phyloP scores from a whole-genome alignment of 2,113 vertebrate species.

The Ranitomeya imitator region DNA sequence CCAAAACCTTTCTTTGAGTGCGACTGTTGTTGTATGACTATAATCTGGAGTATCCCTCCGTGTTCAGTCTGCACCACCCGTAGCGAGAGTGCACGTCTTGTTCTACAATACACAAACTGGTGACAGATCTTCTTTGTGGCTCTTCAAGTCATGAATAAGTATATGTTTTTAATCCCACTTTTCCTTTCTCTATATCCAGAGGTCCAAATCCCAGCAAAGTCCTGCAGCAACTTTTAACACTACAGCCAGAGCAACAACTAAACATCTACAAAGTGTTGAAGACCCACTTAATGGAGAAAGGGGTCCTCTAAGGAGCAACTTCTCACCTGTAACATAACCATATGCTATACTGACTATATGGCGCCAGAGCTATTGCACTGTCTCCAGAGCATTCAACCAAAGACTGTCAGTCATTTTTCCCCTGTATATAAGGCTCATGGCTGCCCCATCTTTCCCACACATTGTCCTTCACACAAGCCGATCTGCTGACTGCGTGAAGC shows the following conservation, averaged over 20 bases:
- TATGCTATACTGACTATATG: background rate
- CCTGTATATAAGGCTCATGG: constrained; percentile 5
- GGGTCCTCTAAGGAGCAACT: constrained; percentile 79
- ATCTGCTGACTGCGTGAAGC: background rate
- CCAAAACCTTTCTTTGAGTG: no score
- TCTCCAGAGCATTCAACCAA: constrained; percentile 42
- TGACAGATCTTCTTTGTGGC: background rate
- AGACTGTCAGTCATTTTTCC: background rate
- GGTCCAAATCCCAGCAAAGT: constrained; percentile 96
- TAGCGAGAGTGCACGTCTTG: no score
- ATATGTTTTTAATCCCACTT: background rate
- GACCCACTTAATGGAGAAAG: constrained; percentile 82
- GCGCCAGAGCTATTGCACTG: constrained; percentile 27
- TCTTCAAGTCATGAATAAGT: background rate
- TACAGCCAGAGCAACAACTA: constrained; percentile 91
- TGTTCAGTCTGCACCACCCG: no score
- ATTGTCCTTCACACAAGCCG: background rate
- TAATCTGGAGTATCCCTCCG: no score
- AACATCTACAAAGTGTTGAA: constrained; percentile 87
- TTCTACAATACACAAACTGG: no score
- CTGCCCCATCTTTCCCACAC: background rate
- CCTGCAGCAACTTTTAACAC: constrained; percentile 88
- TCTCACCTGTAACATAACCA: background rate
- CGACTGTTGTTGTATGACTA: no score
- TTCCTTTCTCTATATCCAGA: constrained; percentile 67